Conservation (phyloP, 2,888 invertebrate genomes). For the Muscina levida region DNA sequence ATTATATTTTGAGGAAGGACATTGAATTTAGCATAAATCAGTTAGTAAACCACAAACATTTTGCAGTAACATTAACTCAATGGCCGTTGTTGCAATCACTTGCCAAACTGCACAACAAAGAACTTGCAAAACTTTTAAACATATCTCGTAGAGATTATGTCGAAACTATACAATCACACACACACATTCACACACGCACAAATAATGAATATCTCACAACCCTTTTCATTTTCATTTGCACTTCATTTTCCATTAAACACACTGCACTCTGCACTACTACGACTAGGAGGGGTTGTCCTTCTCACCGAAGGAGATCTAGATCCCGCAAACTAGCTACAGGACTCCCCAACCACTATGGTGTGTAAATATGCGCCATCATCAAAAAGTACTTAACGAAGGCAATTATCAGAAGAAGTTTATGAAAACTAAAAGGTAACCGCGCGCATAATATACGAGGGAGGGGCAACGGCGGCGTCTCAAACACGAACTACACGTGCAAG, state of each 20-base stretch:
- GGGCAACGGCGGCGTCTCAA: neutral
- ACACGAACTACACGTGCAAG: constrained; percentile 2
- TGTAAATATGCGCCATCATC: constrained; percentile 70
- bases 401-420: constrained; percentile 71
- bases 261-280: no score
- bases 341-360: constrained; percentile 13
- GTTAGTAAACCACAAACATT: constrained; percentile 28
- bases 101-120: neutral
- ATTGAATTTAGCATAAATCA: no score
- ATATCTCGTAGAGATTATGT: constrained; percentile 17
- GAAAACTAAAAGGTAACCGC: constrained; percentile 67
- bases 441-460: constrained; percentile 14
- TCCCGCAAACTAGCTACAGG: no score
- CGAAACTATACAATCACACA: no score
- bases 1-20: no score
- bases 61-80: constrained; percentile 32
- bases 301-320: no score
- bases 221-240: constrained; percentile 23
- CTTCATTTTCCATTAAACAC: neutral
- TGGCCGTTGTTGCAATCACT: constrained; percentile 11
- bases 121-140: constrained; percentile 14
- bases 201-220: constrained; percentile 13
- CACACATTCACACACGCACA: neutral
- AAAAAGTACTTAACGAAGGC: constrained; percentile 72
- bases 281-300: no score